Base-by-base conservation (phyloP, 2,888 invertebrate genomes). In the Megaustenia siamemsis region DNA sequence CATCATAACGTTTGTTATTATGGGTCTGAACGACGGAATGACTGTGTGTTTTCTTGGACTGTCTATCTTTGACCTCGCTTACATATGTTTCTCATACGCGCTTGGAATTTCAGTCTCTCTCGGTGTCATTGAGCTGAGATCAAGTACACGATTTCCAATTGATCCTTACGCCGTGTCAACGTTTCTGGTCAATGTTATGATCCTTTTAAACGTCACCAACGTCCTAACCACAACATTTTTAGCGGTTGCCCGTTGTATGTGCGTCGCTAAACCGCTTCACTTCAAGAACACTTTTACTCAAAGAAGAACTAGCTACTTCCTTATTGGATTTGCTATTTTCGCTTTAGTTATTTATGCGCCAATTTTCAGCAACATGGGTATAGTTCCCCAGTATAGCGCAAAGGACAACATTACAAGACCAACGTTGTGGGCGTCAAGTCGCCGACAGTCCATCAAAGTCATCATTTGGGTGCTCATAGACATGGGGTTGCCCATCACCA, bases 151-250 rank as follows among this genome's bases (percentile, higher is more conserved):
- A 4, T 71, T 53, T 28, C 10, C 56, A 21, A 28, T 71, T 18
- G 81, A 81, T 2, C 71, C 81, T 24, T 71, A 63, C 40, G 71
- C n/a, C 0, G 40, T 81, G 32, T 28, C n/a, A 5, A 12, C 56
- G 4, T n/a, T 81, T 2, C n/a, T 45, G 3, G 40, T 56, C 12
- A 81, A 71, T 56, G 24, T 71, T 18, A 53, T 69, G 32, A 53
- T 69, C 40, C 12, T 68, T 24, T 5, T 80, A 12, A 63, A 68
- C 15, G 35, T 68, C 8, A 43, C 63, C 21, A 66, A 63, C 15
- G 80, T 66, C 18, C 68, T 80, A 68, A 80, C 80, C 40, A 68
- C 80, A 21, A 63, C 68, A 32, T n/a, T n/a, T n/a, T n/a, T n/a
- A n/a, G n/a, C n/a, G n/a, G n/a, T n/a, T n/a, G n/a, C n/a, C n/a